Percentiles rank a stretch among this genome's conserved stretches.
phyloP scores from a whole-genome alignment of 2,888 invertebrate species.

The Sarcophaga carnaria region DNA sequence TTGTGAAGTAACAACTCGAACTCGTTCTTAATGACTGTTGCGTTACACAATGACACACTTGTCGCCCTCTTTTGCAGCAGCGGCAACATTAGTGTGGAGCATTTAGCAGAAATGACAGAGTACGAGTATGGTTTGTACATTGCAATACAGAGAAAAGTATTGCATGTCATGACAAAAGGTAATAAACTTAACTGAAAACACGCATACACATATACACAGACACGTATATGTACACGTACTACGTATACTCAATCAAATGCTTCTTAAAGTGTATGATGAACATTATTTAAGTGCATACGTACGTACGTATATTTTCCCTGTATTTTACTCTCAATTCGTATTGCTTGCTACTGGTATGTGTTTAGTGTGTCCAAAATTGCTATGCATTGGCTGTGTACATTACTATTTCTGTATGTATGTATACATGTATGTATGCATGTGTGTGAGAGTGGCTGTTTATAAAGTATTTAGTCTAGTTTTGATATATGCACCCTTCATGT shows the following conservation, averaged over 20 bases:
- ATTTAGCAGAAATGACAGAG: slow-evolving; percentile 18
- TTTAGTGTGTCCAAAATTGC: slow-evolving; percentile 14
- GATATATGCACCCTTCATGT: slow-evolving; percentile 54
- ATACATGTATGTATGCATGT: background rate
- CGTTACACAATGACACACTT: slow-evolving; percentile 57
- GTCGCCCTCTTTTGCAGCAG: slow-evolving; percentile 30
- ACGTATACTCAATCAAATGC: too few species aligned
- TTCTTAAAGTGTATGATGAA: background rate
- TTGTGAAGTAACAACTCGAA: background rate
- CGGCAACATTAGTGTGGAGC: slow-evolving; percentile 35
- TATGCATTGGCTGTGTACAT: background rate
- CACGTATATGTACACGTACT: too few species aligned
- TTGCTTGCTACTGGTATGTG: too few species aligned
- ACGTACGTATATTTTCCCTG: slow-evolving; percentile 32
- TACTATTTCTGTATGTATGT: slow-evolving; percentile 5
- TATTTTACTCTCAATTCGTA: background rate
- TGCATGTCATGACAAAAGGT: slow-evolving; percentile 36
- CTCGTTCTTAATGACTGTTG: background rate
- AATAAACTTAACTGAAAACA: slow-evolving; percentile 37
- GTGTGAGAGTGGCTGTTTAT: background rate
- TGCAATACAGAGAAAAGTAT: slow-evolving; percentile 28
- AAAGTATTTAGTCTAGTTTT: slow-evolving; percentile 10
- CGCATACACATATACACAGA: background rate
- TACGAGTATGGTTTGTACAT: background rate
- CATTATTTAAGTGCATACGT: slow-evolving; percentile 47